Percentiles rank a stretch among this genome's conserved stretches.
These are phyloP conservation scores for Mirza zaza DNA, from an alignment of 2,113 vertebrate genomes.

Conservation along the genomic window DNA sequence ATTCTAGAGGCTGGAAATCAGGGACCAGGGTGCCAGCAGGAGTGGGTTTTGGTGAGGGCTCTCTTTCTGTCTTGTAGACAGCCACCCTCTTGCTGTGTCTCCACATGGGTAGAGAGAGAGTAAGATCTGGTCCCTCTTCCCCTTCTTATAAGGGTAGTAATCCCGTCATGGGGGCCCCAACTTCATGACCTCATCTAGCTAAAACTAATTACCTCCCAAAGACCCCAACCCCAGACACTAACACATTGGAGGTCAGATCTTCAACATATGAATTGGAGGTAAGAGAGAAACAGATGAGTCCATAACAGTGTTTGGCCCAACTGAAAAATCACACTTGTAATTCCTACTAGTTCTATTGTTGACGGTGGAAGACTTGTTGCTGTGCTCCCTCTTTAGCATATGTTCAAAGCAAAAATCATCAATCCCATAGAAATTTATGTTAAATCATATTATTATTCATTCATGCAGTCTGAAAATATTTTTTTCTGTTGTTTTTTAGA, in stretches of 20 bases:
- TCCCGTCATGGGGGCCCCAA: neutral
- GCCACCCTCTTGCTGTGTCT: neutral
- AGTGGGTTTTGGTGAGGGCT: neutral
- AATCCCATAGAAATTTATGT: neutral
- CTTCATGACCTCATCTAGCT: neutral
- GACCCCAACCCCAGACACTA: neutral
- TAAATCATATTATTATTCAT: neutral
- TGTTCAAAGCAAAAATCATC: neutral
- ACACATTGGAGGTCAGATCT: neutral
- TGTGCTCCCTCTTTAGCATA: neutral
- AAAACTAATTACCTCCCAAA: neutral
- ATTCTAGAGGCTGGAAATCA: neutral
- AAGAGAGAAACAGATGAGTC: neutral
- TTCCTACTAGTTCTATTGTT: neutral
- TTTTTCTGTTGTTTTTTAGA: constrained; percentile 71
- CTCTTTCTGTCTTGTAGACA: neutral
- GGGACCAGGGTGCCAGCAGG: neutral
- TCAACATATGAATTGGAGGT: neutral
- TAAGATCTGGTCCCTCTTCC: neutral
- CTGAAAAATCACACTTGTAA: neutral
- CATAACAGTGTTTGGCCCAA: neutral
- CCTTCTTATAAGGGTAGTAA: neutral
- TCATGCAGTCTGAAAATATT: neutral
- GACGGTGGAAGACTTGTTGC: neutral
- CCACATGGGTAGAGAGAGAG: neutral